Percentiles rank a stretch among this genome's conserved stretches.
Evolutionary conservation across 2,888 invertebrate species (phyloP).

Genomic region (Drosophila hamatofila): DNA sequence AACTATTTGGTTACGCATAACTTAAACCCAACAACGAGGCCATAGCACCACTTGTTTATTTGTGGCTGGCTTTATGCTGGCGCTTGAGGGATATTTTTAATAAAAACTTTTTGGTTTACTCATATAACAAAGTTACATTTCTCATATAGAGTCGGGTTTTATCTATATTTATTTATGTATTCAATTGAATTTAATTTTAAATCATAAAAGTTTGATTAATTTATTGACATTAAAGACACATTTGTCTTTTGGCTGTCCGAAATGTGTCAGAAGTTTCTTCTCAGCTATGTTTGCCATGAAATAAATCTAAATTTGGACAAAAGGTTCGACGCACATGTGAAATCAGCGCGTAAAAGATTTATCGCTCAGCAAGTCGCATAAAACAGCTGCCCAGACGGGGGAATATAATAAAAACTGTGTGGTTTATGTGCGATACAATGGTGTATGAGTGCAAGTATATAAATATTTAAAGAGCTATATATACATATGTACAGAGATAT

Average conservation of each 20-base stretch:
- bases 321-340: constrained; percentile 69
- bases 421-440: constrained; percentile 14
- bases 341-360: constrained; percentile 69
- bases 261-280: constrained; percentile 71
- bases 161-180: background rate
- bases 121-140: background rate
- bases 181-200: constrained; percentile 14
- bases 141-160: background rate
- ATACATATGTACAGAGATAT: background rate
- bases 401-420: constrained; percentile 24
- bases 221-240: constrained; percentile 63
- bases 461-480: background rate
- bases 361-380: constrained; percentile 49
- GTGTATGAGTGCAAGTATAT: background rate
- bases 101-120: background rate
- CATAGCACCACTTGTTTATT: constrained; percentile 19
- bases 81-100: background rate
- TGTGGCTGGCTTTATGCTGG: background rate
- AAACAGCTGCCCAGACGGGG: constrained; percentile 55
- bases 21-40: constrained; percentile 22
- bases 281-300: constrained; percentile 49
- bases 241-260: constrained; percentile 64
- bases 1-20: constrained; percentile 39
- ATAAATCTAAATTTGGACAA: constrained; percentile 71
- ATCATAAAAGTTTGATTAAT: constrained; percentile 43